Evolutionary conservation across 23 tunicate genomes (phyloP), one percentile per base, ranked within the genome.

Genomic region (Trididemnum miniatum): DNA sequence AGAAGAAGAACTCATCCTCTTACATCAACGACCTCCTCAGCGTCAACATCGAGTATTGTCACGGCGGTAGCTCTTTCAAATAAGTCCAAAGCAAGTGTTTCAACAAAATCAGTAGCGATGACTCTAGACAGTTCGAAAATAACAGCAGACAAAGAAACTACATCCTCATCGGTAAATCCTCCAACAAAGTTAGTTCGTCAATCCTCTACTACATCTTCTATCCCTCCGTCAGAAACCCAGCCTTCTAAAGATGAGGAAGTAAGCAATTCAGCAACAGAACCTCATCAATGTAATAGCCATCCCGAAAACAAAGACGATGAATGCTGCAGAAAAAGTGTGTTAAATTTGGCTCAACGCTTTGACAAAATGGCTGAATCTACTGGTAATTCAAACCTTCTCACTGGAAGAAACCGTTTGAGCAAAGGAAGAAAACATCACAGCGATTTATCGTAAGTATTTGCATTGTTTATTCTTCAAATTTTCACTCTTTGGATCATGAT

Each of bases 311-410:
- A 9, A 5, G 24, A 20, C 27, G 69, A 23, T 26, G 9, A 71
- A 31, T 20, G 76, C 31, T 9, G 32, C 22, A 22, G 38, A 5
- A 67, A 49, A 18, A 74, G 34, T 38, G 82, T 77, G 1, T 20
- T 77, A 24, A 28, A 52, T 12, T 38, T 77, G 36, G 82, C 82
- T 52, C 82, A 77, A 25, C 82, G 51, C 1, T 77, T 77, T 77
- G 67, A 77, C 31, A 7, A 77, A 54, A 77, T 77, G 20, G 27
- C 82, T 18, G 20, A 30, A 5, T 7, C 39, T 7, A 4, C 67
- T 9, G 66, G 30, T 24, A 52, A 52, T 22, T 32, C 40, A 25
- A 57, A 23, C 24, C 24, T 23, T 5, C 5, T 15, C 7, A 31
- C 36, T 5, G 33, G 24, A 1, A 66, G 82, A 2, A 77, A 29